A percentile compares a stretch with the other conserved stretches of the same genome.
Evolutionary conservation across 2,113 vertebrate species (phyloP).

Genomic region (Leucopternis melanops): DNA sequence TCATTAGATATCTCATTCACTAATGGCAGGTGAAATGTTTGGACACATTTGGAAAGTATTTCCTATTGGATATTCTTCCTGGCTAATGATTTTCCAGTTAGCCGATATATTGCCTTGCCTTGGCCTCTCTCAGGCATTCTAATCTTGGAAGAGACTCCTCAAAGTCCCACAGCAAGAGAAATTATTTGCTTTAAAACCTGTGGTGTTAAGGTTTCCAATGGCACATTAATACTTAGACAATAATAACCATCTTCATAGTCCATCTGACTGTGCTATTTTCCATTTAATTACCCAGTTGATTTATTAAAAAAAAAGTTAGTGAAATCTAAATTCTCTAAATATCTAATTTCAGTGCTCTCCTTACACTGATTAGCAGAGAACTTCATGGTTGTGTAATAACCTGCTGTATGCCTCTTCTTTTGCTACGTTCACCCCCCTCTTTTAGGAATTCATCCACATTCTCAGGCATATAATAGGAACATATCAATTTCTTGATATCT

Average conservation of each 20-base stretch:
- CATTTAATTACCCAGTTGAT: slow-evolving; percentile 19
- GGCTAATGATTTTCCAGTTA: neutral
- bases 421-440: neutral
- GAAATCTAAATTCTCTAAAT: neutral
- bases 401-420: neutral
- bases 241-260: neutral
- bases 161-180: neutral
- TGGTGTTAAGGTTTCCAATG: neutral
- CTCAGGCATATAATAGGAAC: neutral
- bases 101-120: neutral
- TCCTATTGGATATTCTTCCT: neutral
- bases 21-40: neutral
- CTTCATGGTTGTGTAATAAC: neutral
- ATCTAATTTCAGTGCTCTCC: neutral
- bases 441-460: neutral
- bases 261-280: neutral
- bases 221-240: slow-evolving; percentile 10
- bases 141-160: neutral
- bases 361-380: neutral
- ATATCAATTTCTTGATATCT: neutral
- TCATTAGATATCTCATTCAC: neutral
- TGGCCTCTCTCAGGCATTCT: neutral
- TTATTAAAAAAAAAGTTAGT: slow-evolving; percentile 9
- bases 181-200: neutral
- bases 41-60: neutral